Evolutionary conservation across 2,113 vertebrate species (phyloP).

Genomic region (Heterocephalus glaber): DNA sequence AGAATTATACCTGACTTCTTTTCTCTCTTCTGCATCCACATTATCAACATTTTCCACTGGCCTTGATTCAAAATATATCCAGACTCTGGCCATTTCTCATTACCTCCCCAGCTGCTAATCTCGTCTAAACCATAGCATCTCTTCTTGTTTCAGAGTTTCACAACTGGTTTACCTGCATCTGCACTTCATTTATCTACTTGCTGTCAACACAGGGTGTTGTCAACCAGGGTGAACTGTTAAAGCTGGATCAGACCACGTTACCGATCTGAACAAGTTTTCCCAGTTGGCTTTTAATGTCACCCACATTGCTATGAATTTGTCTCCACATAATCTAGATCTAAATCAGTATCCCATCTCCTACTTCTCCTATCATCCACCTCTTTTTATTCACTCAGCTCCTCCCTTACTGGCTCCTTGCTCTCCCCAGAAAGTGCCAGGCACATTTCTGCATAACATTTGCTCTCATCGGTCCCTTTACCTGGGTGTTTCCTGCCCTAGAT

Average conservation of each 20-base stretch:
- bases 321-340: neutral
- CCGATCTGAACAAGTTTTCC: neutral
- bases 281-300: neutral
- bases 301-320: neutral
- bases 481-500: neutral
- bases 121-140: neutral
- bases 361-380: neutral
- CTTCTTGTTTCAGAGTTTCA: neutral
- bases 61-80: neutral
- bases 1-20: constrained; percentile 26
- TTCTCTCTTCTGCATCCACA: neutral
- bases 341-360: neutral
- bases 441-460: neutral
- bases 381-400: neutral
- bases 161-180: neutral
- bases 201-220: neutral
- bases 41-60: neutral
- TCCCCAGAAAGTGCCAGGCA: neutral
- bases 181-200: neutral
- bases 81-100: neutral
- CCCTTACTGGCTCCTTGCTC: neutral
- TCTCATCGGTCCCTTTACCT: neutral
- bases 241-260: neutral
- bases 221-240: neutral
- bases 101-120: neutral